Evolutionary conservation across 2,113 vertebrate species (phyloP).

Genomic region (Gavialis gangeticus): DNA sequence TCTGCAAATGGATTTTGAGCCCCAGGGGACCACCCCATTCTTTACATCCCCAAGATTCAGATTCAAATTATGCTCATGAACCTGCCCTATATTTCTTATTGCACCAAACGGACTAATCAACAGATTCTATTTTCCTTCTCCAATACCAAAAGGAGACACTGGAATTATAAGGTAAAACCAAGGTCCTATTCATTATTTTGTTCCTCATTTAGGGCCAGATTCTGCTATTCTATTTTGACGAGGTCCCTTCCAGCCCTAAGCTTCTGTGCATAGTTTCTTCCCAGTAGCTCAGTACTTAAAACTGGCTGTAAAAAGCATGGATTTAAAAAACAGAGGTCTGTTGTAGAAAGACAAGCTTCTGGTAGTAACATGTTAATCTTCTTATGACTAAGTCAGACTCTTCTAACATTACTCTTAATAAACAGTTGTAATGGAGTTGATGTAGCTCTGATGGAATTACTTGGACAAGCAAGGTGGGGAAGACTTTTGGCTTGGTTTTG

Average conservation of each 20-base stretch:
- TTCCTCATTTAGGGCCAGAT: not conserved
- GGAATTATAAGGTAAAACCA: not conserved
- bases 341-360: not conserved
- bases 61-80: not conserved
- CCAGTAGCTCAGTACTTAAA: not conserved
- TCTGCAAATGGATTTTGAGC: too few species aligned
- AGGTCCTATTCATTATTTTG: not conserved
- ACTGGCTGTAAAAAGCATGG: not conserved
- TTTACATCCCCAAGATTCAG: not conserved
- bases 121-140: not conserved
- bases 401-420: not conserved
- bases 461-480: not conserved
- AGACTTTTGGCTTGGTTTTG: not conserved
- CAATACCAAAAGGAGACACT: not conserved
- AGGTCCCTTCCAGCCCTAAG: too few species aligned
- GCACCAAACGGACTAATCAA: not conserved
- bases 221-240: not conserved
- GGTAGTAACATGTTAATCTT: not conserved
- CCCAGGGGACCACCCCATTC: too few species aligned
- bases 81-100: not conserved
- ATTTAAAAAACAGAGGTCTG: not conserved
- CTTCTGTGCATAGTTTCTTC: not conserved
- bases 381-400: not conserved
- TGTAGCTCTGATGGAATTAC: not conserved
- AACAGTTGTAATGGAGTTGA: not conserved